Evolutionary conservation across 2,113 vertebrate genomes (phyloP).

Genomic region (Microcebus jonahi): DNA sequence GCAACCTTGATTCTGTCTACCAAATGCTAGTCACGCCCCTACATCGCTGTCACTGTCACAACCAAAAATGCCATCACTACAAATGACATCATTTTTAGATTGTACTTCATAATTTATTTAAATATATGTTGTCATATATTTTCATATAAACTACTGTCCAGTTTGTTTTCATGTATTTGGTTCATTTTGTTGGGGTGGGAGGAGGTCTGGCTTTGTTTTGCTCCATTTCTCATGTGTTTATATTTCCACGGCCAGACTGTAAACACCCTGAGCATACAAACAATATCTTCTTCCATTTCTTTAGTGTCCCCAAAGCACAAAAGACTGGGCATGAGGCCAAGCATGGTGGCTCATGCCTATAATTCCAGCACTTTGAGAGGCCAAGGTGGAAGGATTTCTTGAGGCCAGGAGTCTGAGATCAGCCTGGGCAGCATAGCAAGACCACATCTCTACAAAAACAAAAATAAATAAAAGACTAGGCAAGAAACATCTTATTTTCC

Average conservation of each 20-base stretch:
- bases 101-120: not conserved
- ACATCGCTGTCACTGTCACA: not conserved
- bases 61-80: not conserved
- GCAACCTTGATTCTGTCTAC: not conserved
- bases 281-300: slow-evolving; percentile 19
- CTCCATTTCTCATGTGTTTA: not conserved
- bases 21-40: not conserved
- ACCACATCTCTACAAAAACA: too few species aligned
- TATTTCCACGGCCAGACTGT: not conserved
- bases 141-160: not conserved
- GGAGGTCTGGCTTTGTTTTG: not conserved
- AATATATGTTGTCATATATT: not conserved
- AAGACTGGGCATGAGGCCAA: not conserved
- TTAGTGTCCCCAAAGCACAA: not conserved
- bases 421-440: too few species aligned
- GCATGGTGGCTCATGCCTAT: too few species aligned
- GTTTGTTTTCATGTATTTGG: not conserved
- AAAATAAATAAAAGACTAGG: too few species aligned
- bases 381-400: too few species aligned
- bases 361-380: too few species aligned
- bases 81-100: not conserved
- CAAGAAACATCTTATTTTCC: not conserved
- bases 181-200: not conserved
- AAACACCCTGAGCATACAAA: not conserved
- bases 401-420: too few species aligned